Percentiles rank a stretch among this genome's conserved stretches.
Evolutionary conservation across 2,888 invertebrate genomes (phyloP).

Genomic region (Netelia virgata): DNA sequence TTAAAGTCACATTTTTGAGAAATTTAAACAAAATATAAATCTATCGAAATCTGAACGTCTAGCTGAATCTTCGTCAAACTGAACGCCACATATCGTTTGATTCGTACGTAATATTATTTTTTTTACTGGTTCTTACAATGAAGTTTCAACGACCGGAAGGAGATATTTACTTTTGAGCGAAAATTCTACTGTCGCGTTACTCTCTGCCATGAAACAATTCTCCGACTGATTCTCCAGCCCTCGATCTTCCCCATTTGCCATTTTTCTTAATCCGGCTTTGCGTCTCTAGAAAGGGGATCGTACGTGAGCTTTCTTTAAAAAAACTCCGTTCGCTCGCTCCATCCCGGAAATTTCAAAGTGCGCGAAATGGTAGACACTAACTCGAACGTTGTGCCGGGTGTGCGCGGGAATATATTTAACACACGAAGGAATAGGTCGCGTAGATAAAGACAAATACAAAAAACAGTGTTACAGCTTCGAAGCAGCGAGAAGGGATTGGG

Average conservation of each 20-base stretch:
- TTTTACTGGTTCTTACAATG: too few species aligned
- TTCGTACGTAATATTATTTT: too few species aligned
- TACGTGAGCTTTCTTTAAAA: constrained; percentile 28
- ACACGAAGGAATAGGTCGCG: constrained; percentile 9
- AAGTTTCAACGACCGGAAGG: too few species aligned
- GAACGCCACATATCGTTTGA: too few species aligned
- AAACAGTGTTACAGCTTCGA: not conserved
- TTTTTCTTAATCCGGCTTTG: constrained; percentile 16
- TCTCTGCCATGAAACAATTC: not conserved
- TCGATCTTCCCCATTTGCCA: not conserved
- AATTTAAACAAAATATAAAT: too few species aligned
- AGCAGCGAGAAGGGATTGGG: too few species aligned
- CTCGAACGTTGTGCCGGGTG: constrained; percentile 32
- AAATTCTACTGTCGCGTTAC: too few species aligned
- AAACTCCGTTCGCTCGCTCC: constrained; percentile 4
- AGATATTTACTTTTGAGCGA: too few species aligned
- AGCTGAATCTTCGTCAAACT: too few species aligned
- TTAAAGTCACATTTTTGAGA: too few species aligned
- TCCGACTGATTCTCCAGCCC: not conserved
- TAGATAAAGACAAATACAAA: not conserved
- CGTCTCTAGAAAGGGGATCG: constrained; percentile 13
- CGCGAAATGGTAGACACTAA: not conserved
- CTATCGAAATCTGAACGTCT: too few species aligned
- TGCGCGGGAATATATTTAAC: constrained; percentile 9
- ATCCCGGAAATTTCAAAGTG: not conserved